phyloP scores from a whole-genome alignment of 2,113 vertebrate genomes.

The Sebastes fasciatus region DNA sequence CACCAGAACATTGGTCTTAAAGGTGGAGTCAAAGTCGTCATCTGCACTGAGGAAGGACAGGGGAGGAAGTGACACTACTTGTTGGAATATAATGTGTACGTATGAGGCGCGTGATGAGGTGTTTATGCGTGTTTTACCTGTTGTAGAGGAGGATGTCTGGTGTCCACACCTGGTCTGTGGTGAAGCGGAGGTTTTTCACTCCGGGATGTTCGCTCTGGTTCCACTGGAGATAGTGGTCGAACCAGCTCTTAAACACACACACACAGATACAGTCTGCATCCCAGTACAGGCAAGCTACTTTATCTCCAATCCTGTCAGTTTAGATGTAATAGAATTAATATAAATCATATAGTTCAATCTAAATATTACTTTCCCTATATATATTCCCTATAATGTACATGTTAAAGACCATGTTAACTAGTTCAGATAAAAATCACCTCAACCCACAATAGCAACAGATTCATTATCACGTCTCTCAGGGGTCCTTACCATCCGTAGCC shows the following conservation, averaged over 20 bases:
- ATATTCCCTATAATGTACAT: not conserved
- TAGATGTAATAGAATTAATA: not conserved
- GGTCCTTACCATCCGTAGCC: constrained; percentile 86
- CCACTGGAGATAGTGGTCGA: constrained; percentile 87
- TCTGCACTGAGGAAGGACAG: constrained; percentile 83
- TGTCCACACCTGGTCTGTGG: constrained; percentile 86
- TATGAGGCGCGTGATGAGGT: not conserved
- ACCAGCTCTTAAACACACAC: constrained; percentile 81
- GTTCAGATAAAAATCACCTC: not conserved
- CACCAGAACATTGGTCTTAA: constrained; percentile 86
- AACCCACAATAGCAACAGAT: not conserved
- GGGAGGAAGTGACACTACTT: constrained; percentile 43
- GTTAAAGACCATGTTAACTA: too few species aligned
- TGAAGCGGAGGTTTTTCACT: constrained; percentile 87
- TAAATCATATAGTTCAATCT: not conserved
- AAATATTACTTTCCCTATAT: not conserved
- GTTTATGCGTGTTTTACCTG: constrained; percentile 77
- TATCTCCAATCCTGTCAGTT: not conserved
- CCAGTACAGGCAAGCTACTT: not conserved
- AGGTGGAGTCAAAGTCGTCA: constrained; percentile 88
- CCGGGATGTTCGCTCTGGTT: constrained; percentile 87
- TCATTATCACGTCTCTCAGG: constrained; percentile 8
- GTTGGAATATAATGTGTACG: not conserved
- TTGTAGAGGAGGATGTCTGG: constrained; percentile 88
- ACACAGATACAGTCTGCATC: constrained; percentile 1